Percentiles rank a stretch among this genome's conserved stretches.
Conservation (phyloP, 2,113 vertebrate species). For the Coturnix japonica region DNA sequence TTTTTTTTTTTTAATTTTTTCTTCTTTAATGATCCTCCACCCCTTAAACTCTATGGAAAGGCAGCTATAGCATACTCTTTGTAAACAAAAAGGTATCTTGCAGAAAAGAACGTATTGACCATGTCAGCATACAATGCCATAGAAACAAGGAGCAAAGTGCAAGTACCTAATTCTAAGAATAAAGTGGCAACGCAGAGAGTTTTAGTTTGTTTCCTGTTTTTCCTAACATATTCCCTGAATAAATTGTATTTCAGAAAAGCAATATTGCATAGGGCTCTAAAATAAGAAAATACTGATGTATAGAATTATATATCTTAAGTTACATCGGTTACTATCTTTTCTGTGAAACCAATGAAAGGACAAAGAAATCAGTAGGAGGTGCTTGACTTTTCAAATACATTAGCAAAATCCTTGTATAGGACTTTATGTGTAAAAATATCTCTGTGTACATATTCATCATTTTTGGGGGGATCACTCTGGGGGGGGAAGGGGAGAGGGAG, state of each 20-base stretch:
- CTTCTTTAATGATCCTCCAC: not conserved
- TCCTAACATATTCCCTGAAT: not conserved
- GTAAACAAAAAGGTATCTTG: not conserved
- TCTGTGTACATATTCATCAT: accelerated
- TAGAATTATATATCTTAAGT: not conserved
- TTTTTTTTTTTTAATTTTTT: not conserved
- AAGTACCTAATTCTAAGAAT: not conserved
- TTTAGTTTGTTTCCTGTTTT: not conserved
- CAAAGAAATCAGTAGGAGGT: not conserved
- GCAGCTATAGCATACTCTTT: not conserved
- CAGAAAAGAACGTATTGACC: not conserved
- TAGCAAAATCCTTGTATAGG: not conserved
- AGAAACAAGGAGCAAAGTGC: not conserved
- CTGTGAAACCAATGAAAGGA: not conserved
- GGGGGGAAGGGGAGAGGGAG: no score
- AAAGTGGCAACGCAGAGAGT: not conserved
- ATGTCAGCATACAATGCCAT: not conserved
- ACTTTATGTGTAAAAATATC: not conserved
- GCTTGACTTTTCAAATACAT: not conserved
- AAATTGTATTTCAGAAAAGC: not conserved
- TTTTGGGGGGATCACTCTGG: not conserved
- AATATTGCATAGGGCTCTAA: not conserved
- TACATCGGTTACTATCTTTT: not conserved
- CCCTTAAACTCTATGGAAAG: not conserved
- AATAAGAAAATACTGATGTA: not conserved